phyloP scores from a whole-genome alignment of 2,797 vertebrate genomes.

The Gadopsis marmoratus region DNA sequence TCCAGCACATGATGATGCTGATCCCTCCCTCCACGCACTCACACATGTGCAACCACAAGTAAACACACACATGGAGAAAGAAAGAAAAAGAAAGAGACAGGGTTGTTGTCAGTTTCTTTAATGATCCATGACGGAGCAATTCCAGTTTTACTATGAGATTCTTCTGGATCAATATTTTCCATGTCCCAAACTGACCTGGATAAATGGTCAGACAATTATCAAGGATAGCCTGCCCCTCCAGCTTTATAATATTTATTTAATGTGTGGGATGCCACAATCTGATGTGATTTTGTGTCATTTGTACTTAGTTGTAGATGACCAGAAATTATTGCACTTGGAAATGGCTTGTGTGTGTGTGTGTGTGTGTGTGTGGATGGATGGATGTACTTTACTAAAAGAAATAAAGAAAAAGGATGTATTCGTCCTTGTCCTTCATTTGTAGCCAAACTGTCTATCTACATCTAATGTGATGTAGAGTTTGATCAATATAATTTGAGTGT shows the following conservation, averaged over 20 bases:
- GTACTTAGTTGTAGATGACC: neutral
- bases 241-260: neutral
- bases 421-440: neutral
- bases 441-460: neutral
- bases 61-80: neutral
- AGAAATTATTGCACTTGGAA: too few relatives aligned
- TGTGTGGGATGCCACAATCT: neutral
- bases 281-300: neutral
- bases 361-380: too few relatives aligned
- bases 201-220: neutral
- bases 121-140: neutral
- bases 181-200: neutral
- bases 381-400: too few relatives aligned
- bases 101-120: neutral
- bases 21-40: neutral
- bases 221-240: neutral
- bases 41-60: neutral
- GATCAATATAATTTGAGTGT: neutral
- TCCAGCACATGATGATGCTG: neutral
- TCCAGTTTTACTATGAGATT: neutral
- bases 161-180: conserved; percentile 5
- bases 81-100: neutral
- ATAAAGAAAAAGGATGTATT: neutral
- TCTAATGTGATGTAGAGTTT: neutral
- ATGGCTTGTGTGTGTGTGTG: too few relatives aligned